These are phyloP conservation scores for Ochropacha duplaris DNA, from an alignment of 2,888 invertebrate species.

Conservation along the genomic window DNA sequence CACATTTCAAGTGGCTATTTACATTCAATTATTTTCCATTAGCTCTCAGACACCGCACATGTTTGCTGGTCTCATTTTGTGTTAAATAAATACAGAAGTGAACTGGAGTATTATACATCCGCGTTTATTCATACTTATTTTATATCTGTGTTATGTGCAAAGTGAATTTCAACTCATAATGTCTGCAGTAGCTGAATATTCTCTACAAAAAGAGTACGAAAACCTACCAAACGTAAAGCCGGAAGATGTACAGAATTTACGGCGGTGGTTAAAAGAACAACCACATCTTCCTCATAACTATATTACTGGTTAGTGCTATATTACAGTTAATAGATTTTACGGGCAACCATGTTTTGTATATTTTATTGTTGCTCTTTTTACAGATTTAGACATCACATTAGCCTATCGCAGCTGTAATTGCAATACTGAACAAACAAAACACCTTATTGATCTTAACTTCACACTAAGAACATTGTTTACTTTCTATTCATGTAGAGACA, in stretches of 20 bases:
- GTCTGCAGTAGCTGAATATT: constrained; percentile 30
- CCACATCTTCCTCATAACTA: constrained; percentile 81
- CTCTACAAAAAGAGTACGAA: constrained; percentile 72
- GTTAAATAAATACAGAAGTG: not conserved
- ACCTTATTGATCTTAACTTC: constrained; percentile 86
- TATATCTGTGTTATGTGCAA: not conserved
- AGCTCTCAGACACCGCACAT: constrained; percentile 16
- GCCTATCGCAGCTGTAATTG: constrained; percentile 87
- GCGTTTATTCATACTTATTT: not conserved
- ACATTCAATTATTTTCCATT: constrained; percentile 26
- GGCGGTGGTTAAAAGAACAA: constrained; percentile 84
- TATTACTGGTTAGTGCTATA: constrained; percentile 63
- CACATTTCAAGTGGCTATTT: constrained; percentile 1
- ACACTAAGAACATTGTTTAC: constrained; percentile 86
- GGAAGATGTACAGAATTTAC: constrained; percentile 79
- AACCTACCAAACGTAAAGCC: constrained; percentile 81
- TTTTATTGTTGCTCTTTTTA: constrained; percentile 26
- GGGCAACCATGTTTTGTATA: not conserved
- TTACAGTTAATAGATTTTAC: not conserved
- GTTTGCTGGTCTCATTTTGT: constrained; percentile 13
- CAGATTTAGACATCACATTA: constrained; percentile 83
- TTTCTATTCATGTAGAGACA: constrained; percentile 81
- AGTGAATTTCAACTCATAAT: constrained; percentile 26
- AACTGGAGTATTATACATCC: not conserved
- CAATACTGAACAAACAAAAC: constrained; percentile 85